phyloP scores from a whole-genome alignment of 35 echinoderm and acorn worm genomes.

The Amphiura filiformis region DNA sequence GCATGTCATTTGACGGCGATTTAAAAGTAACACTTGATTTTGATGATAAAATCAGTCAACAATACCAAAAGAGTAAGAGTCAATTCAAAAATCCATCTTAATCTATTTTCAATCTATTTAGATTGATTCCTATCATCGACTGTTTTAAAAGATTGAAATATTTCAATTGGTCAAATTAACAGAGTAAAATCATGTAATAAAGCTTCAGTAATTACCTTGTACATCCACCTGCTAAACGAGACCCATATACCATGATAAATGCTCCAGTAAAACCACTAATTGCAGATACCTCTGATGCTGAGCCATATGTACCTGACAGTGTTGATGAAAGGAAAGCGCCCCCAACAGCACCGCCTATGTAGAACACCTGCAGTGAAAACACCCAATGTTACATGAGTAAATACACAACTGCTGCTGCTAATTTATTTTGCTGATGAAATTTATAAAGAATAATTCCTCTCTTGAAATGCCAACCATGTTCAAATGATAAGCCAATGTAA shows the following conservation, averaged over 20 bases:
- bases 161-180: too few species aligned
- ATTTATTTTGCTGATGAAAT: not conserved
- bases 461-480: not conserved
- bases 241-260: constrained; percentile 71
- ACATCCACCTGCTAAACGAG: constrained; percentile 83
- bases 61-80: too few species aligned
- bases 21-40: too few species aligned
- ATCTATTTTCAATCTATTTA: too few species aligned
- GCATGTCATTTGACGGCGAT: too few species aligned
- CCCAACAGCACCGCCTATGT: constrained; percentile 38
- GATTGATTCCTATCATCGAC: too few species aligned
- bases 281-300: constrained; percentile 38
- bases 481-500: too few species aligned
- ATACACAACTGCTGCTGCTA: not conserved
- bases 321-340: constrained; percentile 22
- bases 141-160: too few species aligned
- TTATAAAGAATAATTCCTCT: not conserved
- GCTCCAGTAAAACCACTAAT: constrained; percentile 66
- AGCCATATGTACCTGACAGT: constrained; percentile 17
- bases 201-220: constrained; percentile 74
- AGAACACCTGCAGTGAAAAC: constrained; percentile 17
- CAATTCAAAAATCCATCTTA: too few species aligned
- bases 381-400: not conserved
- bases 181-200: too few species aligned
- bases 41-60: too few species aligned